Conservation (phyloP, 2,113 vertebrate genomes). For the Alaudala cheleensis region DNA sequence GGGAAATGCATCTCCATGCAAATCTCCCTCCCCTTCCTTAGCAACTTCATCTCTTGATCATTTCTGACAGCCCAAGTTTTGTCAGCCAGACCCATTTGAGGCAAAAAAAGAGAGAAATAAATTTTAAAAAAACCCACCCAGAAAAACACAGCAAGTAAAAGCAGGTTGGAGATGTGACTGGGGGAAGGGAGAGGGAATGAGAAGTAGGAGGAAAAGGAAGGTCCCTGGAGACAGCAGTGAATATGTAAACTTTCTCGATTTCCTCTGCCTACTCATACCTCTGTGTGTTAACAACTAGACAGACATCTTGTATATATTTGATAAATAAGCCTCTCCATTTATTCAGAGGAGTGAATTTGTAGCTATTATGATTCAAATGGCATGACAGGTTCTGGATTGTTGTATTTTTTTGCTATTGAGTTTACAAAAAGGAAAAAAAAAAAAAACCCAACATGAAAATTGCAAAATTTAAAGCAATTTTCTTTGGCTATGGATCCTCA, state of each 20-base stretch:
- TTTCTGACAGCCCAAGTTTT: slow-evolving; percentile 27
- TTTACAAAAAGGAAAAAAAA: slow-evolving; percentile 39
- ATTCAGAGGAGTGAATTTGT: slow-evolving; percentile 81
- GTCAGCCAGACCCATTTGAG: background rate
- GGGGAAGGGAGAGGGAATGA: background rate
- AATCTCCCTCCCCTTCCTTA: background rate
- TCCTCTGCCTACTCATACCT: slow-evolving; percentile 72
- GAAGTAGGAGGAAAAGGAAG: slow-evolving; percentile 39
- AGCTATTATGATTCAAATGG: slow-evolving; percentile 83
- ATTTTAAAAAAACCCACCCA: too few relatives aligned
- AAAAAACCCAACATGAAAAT: slow-evolving; percentile 44
- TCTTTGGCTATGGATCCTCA: slow-evolving; percentile 60
- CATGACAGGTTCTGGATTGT: slow-evolving; percentile 75
- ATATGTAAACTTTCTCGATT: slow-evolving; percentile 72
- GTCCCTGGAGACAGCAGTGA: slow-evolving; percentile 53
- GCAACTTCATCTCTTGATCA: background rate
- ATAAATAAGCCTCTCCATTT: slow-evolving; percentile 82
- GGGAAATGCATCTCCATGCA: background rate
- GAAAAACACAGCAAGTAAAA: background rate
- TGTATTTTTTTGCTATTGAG: slow-evolving; percentile 65
- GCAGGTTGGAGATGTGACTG: background rate
- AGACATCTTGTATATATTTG: slow-evolving; percentile 80
- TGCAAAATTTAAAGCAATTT: slow-evolving; percentile 73
- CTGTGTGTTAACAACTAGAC: slow-evolving; percentile 73
- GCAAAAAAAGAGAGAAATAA: background rate